Evolutionary conservation across 2,113 vertebrate genomes (phyloP), one percentile per base, ranked within the genome.

Genomic region (Gobius niger): DNA sequence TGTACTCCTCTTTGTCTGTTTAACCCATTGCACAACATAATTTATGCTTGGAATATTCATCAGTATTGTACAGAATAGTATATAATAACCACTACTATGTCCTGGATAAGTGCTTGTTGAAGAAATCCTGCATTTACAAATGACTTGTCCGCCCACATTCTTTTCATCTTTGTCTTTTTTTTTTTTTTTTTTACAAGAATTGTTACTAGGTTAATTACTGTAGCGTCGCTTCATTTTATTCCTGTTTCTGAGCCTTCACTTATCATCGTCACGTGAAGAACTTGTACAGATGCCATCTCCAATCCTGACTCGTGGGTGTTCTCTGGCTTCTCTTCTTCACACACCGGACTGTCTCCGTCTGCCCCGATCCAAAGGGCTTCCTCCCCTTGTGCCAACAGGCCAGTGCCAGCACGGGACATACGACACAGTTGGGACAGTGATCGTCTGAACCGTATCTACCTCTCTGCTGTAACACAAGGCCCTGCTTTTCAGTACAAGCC

Each of bases 391-490:
- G 68, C 78, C 70, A 63, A 71, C 52, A 65, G 84, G 79, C 72
- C 83, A 18, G 80, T 79, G 81, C 82, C 88, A 83, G 78, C 50
- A 72, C 24, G 63, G 83, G 88, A 85, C 88, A 81, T 79, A 79
- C 40, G 76, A 89, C 82, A 78, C 86, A 85, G 78, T 8, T 62
- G 86, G 85, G 87, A 86, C 84, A 67, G 73, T 54, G 73, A 69
- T 77, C 80, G 63, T 87, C 87, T 79, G 75, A 83, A 84, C 60
- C 73, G 72, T 65, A 85, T 88, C 84, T 88, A 78, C 85, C 81
- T 82, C 46, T 9, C 62, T 50, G 46, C 82, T 85, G 85, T 88
- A 92, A 92, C 88, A 90, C 87, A 88, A 92, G 88, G 89, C 87
- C 82, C 2, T 79, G 75, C 89, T 84, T 90, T 87, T 92, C 89